Evolutionary conservation across 2,113 vertebrate species (phyloP), one percentile per base, ranked within the genome.

Genomic region (Scomber colias): DNA sequence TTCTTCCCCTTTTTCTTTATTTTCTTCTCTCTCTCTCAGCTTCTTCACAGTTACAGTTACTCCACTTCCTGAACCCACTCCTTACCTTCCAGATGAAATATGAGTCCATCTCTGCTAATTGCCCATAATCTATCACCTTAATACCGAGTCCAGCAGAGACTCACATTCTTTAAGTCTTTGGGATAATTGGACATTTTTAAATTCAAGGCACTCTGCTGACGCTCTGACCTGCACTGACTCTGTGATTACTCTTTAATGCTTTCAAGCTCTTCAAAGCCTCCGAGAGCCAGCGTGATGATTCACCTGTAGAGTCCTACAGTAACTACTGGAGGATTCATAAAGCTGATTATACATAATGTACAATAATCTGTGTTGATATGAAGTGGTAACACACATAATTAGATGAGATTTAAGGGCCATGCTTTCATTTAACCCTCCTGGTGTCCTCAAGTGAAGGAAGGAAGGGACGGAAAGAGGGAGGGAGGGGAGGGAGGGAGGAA

Each of bases 71-170:
- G 56, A 54, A 62, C n/a, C 53, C 3, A 27, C 21, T 56, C 5
- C 19, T 19, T 44, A 16, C 19, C 30, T 40, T 9, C 21, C 19
- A 21, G 69, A 46, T 4, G 21, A 56, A 19, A 53, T 49, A 21
- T 14, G 13, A 57, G 11, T 60, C 46, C 17, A 24, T 54, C 31
- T 48, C 31, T 54, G 27, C 44, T 59, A 76, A 76, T 77, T 54
- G 71, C 46, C 60, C 74, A 54, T 49, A 67, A 49, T 55, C 45
- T 54, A 59, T 71, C 60, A 46, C 11, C 4, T 45, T 19, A 40
- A 65, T 5, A n/a, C 54, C 0, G 14, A 35, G 49, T 45, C 46
- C 1, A 17, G 54, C 31, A 21, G 44, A 71, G 19, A 17, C 61
- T 13, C n/a, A 2, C 8, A 17, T 17, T 48, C 24, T 15, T 55